Percentiles rank a stretch among this genome's conserved stretches.
These are phyloP conservation scores for Brevipalpus yothersi DNA, from an alignment of 1,140 invertebrate species.

Conservation along the genomic window DNA sequence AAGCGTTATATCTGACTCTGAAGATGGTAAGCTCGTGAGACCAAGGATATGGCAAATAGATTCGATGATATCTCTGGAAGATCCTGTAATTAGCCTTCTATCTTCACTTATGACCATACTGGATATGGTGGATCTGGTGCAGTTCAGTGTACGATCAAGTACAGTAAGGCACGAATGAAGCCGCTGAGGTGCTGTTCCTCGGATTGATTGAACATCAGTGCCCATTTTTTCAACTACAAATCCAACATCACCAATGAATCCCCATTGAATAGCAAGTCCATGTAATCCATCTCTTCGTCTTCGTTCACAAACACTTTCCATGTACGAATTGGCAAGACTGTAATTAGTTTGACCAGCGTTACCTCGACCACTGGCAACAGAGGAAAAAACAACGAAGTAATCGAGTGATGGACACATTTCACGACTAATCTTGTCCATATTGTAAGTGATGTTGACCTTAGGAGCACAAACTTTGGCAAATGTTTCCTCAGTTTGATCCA, in stretches of 20 bases:
- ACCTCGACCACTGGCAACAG: slow-evolving; percentile 26
- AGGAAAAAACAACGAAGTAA: slow-evolving; percentile 85
- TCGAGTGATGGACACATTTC: slow-evolving; percentile 46
- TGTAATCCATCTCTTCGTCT: slow-evolving; percentile 32
- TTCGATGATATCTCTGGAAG: slow-evolving; percentile 24
- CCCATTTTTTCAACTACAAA: slow-evolving; percentile 37
- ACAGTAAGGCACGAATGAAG: slow-evolving; percentile 61
- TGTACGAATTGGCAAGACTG: slow-evolving; percentile 58
- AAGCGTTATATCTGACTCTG: slow-evolving; percentile 43
- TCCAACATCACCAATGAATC: slow-evolving; percentile 88
- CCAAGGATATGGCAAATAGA: slow-evolving; percentile 22
- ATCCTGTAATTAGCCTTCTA: slow-evolving; percentile 21
- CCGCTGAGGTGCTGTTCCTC: slow-evolving; percentile 75
- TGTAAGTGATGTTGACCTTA: slow-evolving; percentile 37
- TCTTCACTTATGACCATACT: slow-evolving; percentile 24
- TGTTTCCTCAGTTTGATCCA: slow-evolving; percentile 54
- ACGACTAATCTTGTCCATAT: slow-evolving; percentile 45
- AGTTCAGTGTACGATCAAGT: slow-evolving; percentile 42
- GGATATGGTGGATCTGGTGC: neutral
- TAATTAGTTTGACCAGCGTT: neutral
- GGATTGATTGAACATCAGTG: slow-evolving; percentile 60
- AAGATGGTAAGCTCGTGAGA: slow-evolving; percentile 50
- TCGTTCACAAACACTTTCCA: slow-evolving; percentile 49
- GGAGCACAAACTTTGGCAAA: slow-evolving; percentile 38
- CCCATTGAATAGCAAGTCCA: slow-evolving; percentile 83